Conservation (phyloP, 1,140 invertebrate species). For the Sycobia sp. region DNA sequence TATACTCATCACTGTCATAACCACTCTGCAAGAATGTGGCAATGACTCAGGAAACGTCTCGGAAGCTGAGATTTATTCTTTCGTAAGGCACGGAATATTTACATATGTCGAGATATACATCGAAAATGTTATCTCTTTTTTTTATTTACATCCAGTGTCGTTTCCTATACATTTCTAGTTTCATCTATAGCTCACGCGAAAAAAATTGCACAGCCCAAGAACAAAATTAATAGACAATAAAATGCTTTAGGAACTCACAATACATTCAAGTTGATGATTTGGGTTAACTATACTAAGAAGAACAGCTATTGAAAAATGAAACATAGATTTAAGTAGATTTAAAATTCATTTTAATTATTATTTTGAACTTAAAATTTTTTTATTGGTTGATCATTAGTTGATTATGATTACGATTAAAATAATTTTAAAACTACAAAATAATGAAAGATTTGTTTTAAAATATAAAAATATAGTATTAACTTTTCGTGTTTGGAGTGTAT, state of each 20-base stretch:
- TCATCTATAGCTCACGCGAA: constrained; percentile 8
- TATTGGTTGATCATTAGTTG: no score
- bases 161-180: constrained; percentile 18
- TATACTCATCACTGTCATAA: no score
- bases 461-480: no score
- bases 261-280: constrained; percentile 9
- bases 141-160: constrained; percentile 16
- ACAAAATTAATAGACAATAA: constrained; percentile 22
- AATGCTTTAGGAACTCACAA: constrained; percentile 28
- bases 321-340: no score
- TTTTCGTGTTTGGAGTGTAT: no score
- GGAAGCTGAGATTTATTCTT: constrained; percentile 28
- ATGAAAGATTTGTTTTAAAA: no score
- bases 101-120: constrained; percentile 19
- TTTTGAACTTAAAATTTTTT: no score
- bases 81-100: constrained; percentile 35
- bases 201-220: constrained; percentile 32
- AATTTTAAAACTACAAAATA: no score
- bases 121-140: constrained; percentile 3
- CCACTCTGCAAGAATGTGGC: no score
- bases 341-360: no score
- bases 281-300: background rate
- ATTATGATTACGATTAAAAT: no score
- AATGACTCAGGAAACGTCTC: constrained; percentile 21
- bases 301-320: no score